These are phyloP conservation scores for Myotis pilosus DNA, from an alignment of 2,797 vertebrate genomes.

Conservation along the genomic window DNA sequence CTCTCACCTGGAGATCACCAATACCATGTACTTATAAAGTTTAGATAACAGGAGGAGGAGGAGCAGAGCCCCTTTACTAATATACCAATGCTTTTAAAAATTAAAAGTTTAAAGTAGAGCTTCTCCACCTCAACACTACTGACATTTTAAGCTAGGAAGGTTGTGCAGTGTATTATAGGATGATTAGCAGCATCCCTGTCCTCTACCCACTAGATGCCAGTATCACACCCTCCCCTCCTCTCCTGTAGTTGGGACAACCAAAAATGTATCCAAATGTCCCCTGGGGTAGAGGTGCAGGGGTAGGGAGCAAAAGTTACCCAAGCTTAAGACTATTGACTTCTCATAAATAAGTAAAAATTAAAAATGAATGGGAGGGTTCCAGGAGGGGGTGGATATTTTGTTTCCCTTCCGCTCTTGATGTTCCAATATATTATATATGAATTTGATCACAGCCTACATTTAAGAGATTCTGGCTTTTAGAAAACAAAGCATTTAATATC, in stretches of 20 bases:
- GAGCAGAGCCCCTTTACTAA: neutral
- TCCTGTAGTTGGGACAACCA: neutral
- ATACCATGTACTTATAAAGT: slow-evolving; percentile 17
- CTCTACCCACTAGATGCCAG: slow-evolving; percentile 55
- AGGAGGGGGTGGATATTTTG: neutral
- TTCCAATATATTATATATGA: slow-evolving; percentile 36
- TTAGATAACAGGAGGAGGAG: neutral
- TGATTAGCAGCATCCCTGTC: slow-evolving; percentile 23
- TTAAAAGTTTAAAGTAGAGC: neutral
- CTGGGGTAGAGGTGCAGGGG: neutral
- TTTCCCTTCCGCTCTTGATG: slow-evolving; percentile 4
- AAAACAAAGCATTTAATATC: slow-evolving; percentile 52
- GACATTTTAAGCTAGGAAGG: slow-evolving; percentile 3
- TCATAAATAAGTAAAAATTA: neutral
- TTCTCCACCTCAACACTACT: neutral
- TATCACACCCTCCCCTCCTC: neutral
- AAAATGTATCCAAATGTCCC: slow-evolving; percentile 45
- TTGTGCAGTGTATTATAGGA: neutral
- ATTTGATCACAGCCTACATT: slow-evolving; percentile 48
- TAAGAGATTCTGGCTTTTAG: slow-evolving; percentile 48
- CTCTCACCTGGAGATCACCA: slow-evolving; percentile 38
- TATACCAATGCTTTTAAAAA: slow-evolving; percentile 33
- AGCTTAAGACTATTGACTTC: neutral
- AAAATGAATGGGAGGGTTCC: neutral
- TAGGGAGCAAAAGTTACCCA: neutral